Percentiles rank a stretch among this genome's conserved stretches.
Evolutionary conservation across 2,113 vertebrate genomes (phyloP).

Genomic region (Tragelaphus strepsiceros): DNA sequence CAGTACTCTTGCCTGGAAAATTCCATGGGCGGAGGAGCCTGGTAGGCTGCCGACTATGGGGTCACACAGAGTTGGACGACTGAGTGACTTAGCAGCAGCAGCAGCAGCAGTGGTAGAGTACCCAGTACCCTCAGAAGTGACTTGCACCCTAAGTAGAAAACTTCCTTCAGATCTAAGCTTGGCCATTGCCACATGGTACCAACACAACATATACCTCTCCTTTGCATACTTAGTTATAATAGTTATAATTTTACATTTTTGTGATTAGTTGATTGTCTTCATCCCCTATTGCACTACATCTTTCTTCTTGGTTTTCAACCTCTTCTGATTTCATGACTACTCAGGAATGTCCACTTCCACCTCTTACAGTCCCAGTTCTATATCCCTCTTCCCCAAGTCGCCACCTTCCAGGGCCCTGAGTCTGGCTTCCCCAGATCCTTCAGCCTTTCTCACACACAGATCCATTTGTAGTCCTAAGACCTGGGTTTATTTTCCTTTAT

Average conservation of each 20-base stretch:
- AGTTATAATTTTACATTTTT: not conserved
- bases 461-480: not conserved
- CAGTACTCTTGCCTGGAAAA: no score
- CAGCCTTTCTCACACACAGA: not conserved
- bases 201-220: not conserved
- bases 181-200: not conserved
- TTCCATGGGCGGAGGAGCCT: no score
- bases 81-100: no score
- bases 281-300: not conserved
- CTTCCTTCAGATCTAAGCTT: not conserved
- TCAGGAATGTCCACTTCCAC: not conserved
- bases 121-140: not conserved
- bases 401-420: not conserved
- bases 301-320: not conserved
- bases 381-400: not conserved
- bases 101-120: no score
- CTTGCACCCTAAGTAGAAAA: not conserved
- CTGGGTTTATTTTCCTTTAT: not conserved
- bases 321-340: conserved; percentile 18
- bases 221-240: not conserved
- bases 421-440: not conserved
- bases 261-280: not conserved
- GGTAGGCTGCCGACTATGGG: no score
- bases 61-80: no score
- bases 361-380: not conserved